Conservation (phyloP, 2,888 invertebrate species). For the Polylopha cassiicola region DNA sequence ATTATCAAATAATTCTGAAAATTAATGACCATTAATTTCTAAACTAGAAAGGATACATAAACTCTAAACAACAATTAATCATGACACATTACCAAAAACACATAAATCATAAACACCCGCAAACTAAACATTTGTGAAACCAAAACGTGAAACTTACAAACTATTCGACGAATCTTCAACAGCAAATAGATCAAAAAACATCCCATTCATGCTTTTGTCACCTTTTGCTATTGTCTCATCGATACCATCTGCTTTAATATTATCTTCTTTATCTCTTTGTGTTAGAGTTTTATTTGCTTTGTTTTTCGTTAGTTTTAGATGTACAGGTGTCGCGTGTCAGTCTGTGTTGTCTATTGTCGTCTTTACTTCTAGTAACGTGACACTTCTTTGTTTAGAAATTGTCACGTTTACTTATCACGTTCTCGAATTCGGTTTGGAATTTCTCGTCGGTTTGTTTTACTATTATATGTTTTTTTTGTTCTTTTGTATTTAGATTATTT, state of each 20-base stretch:
- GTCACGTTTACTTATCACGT: slow-evolving; percentile 18
- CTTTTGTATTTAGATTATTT: no score
- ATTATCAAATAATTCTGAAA: no score
- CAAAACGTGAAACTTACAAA: no score
- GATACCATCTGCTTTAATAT: slow-evolving; percentile 1
- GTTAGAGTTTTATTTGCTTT: slow-evolving; percentile 6
- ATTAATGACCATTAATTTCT: no score
- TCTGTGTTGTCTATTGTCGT: slow-evolving; percentile 22
- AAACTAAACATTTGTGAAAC: no score
- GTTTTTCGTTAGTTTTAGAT: slow-evolving; percentile 9
- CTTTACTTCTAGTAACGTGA: slow-evolving; percentile 19
- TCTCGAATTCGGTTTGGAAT: slow-evolving; percentile 13
- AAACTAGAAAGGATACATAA: no score
- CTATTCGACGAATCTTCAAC: no score
- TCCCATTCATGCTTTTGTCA: slow-evolving; percentile 19
- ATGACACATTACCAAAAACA: no score
- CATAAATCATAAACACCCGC: no score
- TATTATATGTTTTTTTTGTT: no score
- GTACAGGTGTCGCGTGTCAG: slow-evolving; percentile 21
- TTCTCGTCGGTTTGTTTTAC: no score
- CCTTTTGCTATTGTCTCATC: slow-evolving; percentile 15
- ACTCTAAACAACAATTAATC: no score
- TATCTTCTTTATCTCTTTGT: slow-evolving; percentile 7
- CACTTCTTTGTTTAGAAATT: slow-evolving; percentile 20
- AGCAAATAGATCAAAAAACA: slow-evolving; percentile 21